These are phyloP conservation scores for Monoplex corrugatus DNA, from an alignment of 2,888 invertebrate species.

Conservation along the genomic window DNA sequence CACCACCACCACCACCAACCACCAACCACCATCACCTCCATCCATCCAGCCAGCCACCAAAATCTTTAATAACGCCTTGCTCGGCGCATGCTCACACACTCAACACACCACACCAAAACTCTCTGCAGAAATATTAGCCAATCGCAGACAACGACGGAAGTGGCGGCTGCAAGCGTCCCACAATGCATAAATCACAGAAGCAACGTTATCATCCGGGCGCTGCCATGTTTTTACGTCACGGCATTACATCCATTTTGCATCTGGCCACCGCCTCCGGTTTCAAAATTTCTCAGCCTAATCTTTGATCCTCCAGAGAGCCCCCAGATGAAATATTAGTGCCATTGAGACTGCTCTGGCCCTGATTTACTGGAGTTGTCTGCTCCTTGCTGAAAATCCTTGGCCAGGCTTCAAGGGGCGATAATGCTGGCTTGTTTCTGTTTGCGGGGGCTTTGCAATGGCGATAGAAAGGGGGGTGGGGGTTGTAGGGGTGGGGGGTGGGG, in stretches of 20 bases:
- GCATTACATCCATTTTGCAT: slow-evolving; percentile 35
- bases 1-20: background rate
- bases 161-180: slow-evolving; percentile 8
- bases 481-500: background rate
- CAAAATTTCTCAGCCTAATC: slow-evolving; percentile 11
- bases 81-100: no score
- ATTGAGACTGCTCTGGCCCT: background rate
- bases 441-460: background rate
- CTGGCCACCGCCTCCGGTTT: slow-evolving; percentile 23
- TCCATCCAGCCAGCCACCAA: background rate
- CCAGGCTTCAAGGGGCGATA: background rate
- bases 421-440: background rate
- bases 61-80: no score
- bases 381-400: background rate
- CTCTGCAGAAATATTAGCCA: background rate
- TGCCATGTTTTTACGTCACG: slow-evolving; percentile 34
- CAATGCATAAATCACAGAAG: slow-evolving; percentile 27
- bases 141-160: background rate
- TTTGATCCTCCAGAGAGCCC: background rate
- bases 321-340: slow-evolving; percentile 10
- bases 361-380: slow-evolving; percentile 23
- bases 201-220: slow-evolving; percentile 19
- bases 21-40: background rate
- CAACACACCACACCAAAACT: no score
- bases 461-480: background rate